Evolutionary conservation across 1,140 invertebrate species (phyloP).

Genomic region (Mizuhopecten yessoensis): DNA sequence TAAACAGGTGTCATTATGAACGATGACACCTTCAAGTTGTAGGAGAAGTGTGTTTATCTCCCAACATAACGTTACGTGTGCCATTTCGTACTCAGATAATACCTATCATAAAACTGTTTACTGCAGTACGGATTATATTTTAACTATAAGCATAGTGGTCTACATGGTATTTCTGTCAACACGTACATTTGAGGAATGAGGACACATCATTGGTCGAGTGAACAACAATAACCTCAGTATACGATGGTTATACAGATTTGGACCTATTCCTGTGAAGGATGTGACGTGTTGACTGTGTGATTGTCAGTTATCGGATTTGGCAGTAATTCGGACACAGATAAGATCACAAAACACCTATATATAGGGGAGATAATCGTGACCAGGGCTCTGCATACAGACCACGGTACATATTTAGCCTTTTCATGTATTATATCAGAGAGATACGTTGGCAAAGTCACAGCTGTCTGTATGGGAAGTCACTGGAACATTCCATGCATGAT

Average conservation of each 20-base stretch:
- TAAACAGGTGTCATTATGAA: too few species aligned
- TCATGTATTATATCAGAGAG: not conserved
- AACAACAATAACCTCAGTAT: too few species aligned
- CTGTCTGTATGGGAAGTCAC: not conserved
- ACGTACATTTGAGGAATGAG: too few species aligned
- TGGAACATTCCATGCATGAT: too few species aligned
- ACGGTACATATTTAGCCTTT: not conserved
- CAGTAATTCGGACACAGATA: not conserved
- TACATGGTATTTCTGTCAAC: not conserved
- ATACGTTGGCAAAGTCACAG: not conserved
- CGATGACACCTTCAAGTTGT: too few species aligned
- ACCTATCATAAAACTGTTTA: too few species aligned
- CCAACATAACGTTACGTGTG: too few species aligned
- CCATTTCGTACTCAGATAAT: too few species aligned
- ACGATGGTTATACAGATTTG: too few species aligned
- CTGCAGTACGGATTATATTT: too few species aligned
- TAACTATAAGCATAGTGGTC: too few species aligned
- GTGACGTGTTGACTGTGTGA: not conserved
- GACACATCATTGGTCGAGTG: not conserved
- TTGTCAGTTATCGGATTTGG: not conserved
- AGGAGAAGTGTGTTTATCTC: too few species aligned
- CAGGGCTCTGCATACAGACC: not conserved
- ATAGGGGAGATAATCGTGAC: not conserved
- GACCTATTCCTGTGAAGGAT: not conserved
- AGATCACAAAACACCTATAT: constrained; percentile 4